These are phyloP conservation scores for Cryptus armator DNA, from an alignment of 2,888 invertebrate species.

Conservation along the genomic window DNA sequence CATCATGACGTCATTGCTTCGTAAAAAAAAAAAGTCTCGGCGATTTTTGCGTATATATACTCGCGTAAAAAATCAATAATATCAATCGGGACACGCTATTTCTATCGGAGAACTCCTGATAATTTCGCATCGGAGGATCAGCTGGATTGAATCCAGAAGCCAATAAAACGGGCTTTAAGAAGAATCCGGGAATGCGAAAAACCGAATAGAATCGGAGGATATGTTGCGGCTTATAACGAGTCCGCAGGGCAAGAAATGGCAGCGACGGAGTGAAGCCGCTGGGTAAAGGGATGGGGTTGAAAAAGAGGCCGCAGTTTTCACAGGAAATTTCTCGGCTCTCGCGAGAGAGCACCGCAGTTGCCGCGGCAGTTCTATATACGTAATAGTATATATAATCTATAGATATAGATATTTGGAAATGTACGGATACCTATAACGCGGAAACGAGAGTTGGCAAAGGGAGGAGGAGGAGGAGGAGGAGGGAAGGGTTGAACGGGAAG, in stretches of 20 bases:
- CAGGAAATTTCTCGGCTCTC: slow-evolving; percentile 34
- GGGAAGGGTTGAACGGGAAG: neutral
- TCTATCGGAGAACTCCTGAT: slow-evolving; percentile 18
- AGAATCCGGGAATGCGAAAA: slow-evolving; percentile 40
- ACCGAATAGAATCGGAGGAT: slow-evolving; percentile 50
- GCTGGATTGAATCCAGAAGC: slow-evolving; percentile 45
- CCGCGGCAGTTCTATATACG: slow-evolving; percentile 17
- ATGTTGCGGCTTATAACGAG: slow-evolving; percentile 43
- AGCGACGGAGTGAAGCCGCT: neutral
- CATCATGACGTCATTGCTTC: too few relatives aligned
- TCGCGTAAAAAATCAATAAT: neutral
- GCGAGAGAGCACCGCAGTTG: slow-evolving; percentile 21
- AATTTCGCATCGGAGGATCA: slow-evolving; percentile 37
- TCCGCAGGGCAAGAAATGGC: slow-evolving; percentile 28
- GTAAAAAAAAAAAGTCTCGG: too few relatives aligned
- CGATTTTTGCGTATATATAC: too few relatives aligned
- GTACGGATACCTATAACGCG: slow-evolving; percentile 24
- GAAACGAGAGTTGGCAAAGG: slow-evolving; percentile 34
- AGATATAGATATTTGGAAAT: slow-evolving; percentile 7
- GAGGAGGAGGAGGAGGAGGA: neutral
- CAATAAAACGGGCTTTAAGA: slow-evolving; percentile 43
- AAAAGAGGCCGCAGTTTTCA: slow-evolving; percentile 45
- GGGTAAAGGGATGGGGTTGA: neutral
- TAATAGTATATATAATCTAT: slow-evolving; percentile 28
- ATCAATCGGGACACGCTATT: slow-evolving; percentile 6